Conservation (phyloP, 2,797 vertebrate genomes). For the Pangasius sanitwongsei region DNA sequence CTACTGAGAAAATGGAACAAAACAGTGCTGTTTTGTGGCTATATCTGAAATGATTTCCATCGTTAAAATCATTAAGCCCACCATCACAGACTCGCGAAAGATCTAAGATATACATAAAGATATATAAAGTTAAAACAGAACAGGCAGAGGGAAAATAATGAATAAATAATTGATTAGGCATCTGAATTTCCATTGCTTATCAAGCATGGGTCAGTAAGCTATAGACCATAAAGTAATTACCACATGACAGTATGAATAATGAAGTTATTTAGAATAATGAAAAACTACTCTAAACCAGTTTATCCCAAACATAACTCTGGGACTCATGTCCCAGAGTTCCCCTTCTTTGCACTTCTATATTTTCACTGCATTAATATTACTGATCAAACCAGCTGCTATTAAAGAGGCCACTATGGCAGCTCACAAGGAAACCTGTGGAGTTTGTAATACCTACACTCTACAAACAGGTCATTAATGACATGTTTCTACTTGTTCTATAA, state of each 20-base stretch:
- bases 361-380: neutral
- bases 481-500: neutral
- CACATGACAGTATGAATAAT: too few species aligned
- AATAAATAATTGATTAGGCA: neutral
- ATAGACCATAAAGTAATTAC: neutral
- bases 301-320: neutral
- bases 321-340: neutral
- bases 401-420: neutral
- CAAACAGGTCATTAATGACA: neutral
- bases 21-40: neutral
- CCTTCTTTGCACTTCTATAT: neutral
- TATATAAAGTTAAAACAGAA: neutral
- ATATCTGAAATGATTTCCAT: neutral
- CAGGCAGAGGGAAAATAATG: neutral
- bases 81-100: neutral
- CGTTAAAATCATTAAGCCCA: neutral
- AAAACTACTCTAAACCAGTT: neutral
- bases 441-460: neutral
- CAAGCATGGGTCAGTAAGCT: neutral
- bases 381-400: neutral
- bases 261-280: neutral
- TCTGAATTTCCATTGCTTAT: conserved; percentile 1
- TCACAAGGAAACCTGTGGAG: neutral
- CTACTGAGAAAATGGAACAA: neutral
- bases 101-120: neutral